A percentile compares a stretch with the other conserved stretches of the same genome.
phyloP scores from a whole-genome alignment of 2,797 vertebrate genomes.

The Myotis planiceps region DNA sequence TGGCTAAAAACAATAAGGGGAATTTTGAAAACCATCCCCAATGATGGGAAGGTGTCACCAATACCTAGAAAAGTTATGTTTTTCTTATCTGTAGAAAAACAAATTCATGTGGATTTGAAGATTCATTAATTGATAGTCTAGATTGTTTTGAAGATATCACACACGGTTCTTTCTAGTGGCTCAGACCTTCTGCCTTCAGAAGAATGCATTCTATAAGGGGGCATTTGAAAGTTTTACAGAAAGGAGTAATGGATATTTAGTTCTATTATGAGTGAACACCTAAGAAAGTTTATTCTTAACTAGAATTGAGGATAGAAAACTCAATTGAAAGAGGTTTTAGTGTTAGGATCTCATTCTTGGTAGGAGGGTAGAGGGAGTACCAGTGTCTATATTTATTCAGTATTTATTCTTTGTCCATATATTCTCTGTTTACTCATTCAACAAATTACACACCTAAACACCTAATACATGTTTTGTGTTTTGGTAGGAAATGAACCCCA shows the following conservation, averaged over 20 bases:
- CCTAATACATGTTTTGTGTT: neutral
- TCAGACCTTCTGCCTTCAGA: conserved; percentile 5
- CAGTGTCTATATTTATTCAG: neutral
- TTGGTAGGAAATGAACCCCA: neutral
- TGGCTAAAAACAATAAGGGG: conserved; percentile 44
- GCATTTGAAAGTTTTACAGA: neutral
- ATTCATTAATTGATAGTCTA: neutral
- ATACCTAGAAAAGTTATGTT: conserved; percentile 62
- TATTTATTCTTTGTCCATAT: neutral
- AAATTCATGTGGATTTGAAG: conserved; percentile 48
- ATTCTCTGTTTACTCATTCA: neutral
- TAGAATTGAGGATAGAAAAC: neutral
- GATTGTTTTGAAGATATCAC: neutral
- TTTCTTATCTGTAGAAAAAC: conserved; percentile 49
- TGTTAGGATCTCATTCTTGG: neutral
- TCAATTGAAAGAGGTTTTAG: neutral
- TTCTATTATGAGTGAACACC: neutral
- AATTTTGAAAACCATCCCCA: conserved; percentile 42
- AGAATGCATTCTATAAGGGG: neutral
- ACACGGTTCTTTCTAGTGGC: neutral
- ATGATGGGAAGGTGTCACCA: conserved; percentile 2
- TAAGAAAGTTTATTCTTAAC: neutral
- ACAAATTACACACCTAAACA: neutral
- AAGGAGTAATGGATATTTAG: neutral
- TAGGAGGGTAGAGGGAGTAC: neutral